These are phyloP conservation scores for Cremastobaeus sp. DNA, from an alignment of 2,888 invertebrate genomes.

Conservation along the genomic window DNA sequence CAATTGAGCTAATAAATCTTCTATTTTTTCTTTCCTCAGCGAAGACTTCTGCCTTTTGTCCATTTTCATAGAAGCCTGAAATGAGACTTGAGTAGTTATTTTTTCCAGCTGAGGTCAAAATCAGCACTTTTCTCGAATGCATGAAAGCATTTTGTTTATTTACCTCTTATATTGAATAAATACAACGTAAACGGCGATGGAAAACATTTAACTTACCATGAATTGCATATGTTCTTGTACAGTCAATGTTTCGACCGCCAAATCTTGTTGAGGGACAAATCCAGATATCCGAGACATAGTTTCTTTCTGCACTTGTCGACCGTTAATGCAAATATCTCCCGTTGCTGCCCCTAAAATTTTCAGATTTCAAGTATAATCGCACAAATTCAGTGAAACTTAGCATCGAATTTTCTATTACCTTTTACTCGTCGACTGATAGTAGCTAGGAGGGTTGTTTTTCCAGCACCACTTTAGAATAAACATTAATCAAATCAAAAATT, in stretches of 20 bases:
- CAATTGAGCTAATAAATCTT: too few relatives aligned
- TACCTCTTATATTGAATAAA: too few relatives aligned
- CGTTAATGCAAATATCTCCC: conserved; percentile 86
- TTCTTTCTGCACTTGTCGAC: conserved; percentile 82
- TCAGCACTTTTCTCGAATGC: too few relatives aligned
- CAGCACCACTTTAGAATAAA: conserved; percentile 82
- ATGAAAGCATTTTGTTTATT: too few relatives aligned
- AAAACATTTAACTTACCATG: conserved; percentile 83
- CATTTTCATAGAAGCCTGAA: conserved; percentile 88
- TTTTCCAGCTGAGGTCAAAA: too few relatives aligned
- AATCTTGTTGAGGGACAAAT: conserved; percentile 92
- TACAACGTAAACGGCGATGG: too few relatives aligned
- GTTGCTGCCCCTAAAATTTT: conserved; percentile 79
- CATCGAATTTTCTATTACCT: too few relatives aligned
- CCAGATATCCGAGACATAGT: conserved; percentile 88
- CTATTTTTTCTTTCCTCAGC: conserved; percentile 77
- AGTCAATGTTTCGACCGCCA: conserved; percentile 87
- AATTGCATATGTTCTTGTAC: conserved; percentile 91
- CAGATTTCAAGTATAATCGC: conserved; percentile 13
- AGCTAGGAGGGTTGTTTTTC: conserved; percentile 87
- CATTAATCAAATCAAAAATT: not conserved
- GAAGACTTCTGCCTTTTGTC: conserved; percentile 79
- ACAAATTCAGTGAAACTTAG: not conserved
- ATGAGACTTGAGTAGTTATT: conserved; percentile 1
- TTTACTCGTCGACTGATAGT: conserved; percentile 86